Evolutionary conservation across 30 jellyfish, hydroid and myxozoan genomes (phyloP).

Genomic region (Pelagia noctiluca): DNA sequence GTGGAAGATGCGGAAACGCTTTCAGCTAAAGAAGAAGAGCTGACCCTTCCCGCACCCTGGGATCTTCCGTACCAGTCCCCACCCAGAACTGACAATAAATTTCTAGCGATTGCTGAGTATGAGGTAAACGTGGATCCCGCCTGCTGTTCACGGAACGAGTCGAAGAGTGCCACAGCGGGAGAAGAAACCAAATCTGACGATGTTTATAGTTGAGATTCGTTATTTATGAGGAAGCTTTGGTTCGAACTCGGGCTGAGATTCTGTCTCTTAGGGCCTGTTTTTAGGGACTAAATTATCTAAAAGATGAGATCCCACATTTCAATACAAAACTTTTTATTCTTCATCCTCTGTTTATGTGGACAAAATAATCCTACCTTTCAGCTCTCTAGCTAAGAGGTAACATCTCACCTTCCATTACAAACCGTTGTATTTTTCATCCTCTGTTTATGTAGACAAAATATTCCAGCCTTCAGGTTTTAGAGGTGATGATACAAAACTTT

Average conservation of each 20-base stretch:
- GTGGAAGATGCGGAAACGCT: slow-evolving; percentile 11
- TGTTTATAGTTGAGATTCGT: slow-evolving; percentile 19
- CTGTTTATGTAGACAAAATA: no score
- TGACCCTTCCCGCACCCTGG: slow-evolving; percentile 96
- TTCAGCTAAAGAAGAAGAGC: slow-evolving; percentile 17
- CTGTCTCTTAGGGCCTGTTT: no score
- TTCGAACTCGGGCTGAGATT: neutral
- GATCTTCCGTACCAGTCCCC: slow-evolving; percentile 93
- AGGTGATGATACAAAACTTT: no score
- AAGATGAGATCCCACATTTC: no score
- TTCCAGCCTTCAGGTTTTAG: no score
- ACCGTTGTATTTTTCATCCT: no score
- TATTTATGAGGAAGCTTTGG: neutral
- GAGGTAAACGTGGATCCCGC: slow-evolving; percentile 95
- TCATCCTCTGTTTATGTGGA: no score
- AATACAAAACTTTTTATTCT: no score
- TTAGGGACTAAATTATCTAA: no score
- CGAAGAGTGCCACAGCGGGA: slow-evolving; percentile 62
- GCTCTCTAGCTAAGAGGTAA: no score
- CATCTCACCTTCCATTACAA: no score
- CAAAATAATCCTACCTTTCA: no score
- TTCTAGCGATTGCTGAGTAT: slow-evolving; percentile 61
- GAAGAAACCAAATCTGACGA: slow-evolving; percentile 55
- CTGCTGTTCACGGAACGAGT: slow-evolving; percentile 81
- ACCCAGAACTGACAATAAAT: slow-evolving; percentile 84